Base-by-base conservation (phyloP, 2,888 invertebrate species). In the Napeogenes inachia region DNA sequence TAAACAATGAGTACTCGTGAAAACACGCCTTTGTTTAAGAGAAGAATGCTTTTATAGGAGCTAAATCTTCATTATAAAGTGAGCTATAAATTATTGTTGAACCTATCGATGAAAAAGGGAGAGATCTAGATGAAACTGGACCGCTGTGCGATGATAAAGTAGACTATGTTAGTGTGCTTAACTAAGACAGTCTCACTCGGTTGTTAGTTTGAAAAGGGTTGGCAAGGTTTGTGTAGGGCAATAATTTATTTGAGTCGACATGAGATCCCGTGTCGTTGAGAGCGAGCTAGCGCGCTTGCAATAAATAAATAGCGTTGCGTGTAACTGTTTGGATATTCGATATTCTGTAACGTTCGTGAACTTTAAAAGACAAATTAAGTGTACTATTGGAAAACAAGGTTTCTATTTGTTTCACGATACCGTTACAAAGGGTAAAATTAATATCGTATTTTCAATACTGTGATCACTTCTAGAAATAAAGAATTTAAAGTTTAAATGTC, bases 11-110 rank as follows among this genome's bases (percentile, higher is more conserved):
- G 80, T 30, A 12, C 30, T 50, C 50, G 78, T 79, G 72, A 77
- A 78, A 77, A 75, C 73, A 72, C 71, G 75, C 76, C 78, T 83
- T 85, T 83, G 81, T 83, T 80, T 73, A 71, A 67, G 63, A 67
- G 63, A 47, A 53, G 59, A 65, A 61, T 61, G 65, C 64, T 68
- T 70, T 62, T 68, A 77, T 77, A 77, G 76, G 66, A 81, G 79
- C 80, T 87, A 86, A 88, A 87, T 88, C 88, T 89, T 89, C 87
- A 88, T 88, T 88, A 88, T 69, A 71, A 75, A 68, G 71, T 68
- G 65, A 68, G 68, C 82, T 71, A 81, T 87, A 86, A 84, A 83
- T 88, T 79, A 78, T 77, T 76, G 76, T 74, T 70, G 70, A 67
- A 71, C 68, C 64, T 73, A 87, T 88, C 87, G 75, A 63, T 71